A percentile compares a stretch with the other conserved stretches of the same genome.
Evolutionary conservation across 2,113 vertebrate species (phyloP).

Genomic region (Cinclus cinclus): DNA sequence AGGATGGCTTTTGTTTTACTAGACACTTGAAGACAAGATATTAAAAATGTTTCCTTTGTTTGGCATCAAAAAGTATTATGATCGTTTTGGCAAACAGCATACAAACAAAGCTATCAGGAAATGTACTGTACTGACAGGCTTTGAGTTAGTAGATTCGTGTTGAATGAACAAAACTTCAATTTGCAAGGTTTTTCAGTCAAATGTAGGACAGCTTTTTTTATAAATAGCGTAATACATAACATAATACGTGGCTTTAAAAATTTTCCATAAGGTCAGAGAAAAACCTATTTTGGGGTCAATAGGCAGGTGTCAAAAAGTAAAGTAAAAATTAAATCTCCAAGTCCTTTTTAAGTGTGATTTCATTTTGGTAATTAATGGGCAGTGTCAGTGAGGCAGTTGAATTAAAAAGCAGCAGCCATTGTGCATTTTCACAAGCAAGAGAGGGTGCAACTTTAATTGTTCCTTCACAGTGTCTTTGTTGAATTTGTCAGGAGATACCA

Average conservation of each 20-base stretch:
- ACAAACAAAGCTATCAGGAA: conserved; percentile 25
- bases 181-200: conserved; percentile 47
- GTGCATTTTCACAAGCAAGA: neutral
- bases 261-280: conserved; percentile 18
- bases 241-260: neutral
- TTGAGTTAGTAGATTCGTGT: conserved; percentile 47
- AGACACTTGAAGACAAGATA: conserved; percentile 17
- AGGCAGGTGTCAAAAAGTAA: neutral
- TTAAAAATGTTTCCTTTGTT: conserved; percentile 63
- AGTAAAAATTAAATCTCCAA: conserved; percentile 17
- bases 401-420: neutral
- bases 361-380: neutral
- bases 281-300: neutral
- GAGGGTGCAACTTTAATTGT: neutral
- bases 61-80: neutral
- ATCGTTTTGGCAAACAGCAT: conserved; percentile 7
- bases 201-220: conserved; percentile 41
- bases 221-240: conserved; percentile 3
- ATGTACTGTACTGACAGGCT: neutral
- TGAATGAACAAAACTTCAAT: conserved; percentile 61
- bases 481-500: neutral
- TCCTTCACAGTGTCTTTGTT: neutral
- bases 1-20: conserved; percentile 29
- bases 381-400: neutral
- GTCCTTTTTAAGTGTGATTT: neutral